These are phyloP conservation scores for Meloidogyne exigua DNA, from an alignment of 1,140 invertebrate genomes.

Conservation along the genomic window DNA sequence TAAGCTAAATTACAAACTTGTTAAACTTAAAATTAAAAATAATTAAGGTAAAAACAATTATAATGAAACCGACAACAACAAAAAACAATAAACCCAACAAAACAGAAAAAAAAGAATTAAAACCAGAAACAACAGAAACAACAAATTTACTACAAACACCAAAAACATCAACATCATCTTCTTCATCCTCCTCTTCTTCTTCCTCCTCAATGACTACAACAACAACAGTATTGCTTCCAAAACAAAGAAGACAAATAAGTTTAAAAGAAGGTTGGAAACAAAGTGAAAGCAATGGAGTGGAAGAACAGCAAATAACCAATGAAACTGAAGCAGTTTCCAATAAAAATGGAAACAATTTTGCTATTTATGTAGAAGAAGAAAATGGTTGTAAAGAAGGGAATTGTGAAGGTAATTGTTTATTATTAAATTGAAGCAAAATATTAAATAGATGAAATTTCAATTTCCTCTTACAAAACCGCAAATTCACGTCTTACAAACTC, in stretches of 20 bases:
- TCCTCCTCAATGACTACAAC: constrained; percentile 3
- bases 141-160: not conserved
- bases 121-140: not conserved
- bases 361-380: constrained; percentile 9
- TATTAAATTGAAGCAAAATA: not conserved
- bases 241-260: constrained; percentile 15
- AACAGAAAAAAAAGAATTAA: not conserved
- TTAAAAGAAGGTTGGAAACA: not conserved
- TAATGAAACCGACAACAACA: not conserved
- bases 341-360: not conserved
- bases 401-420: not conserved
- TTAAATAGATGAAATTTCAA: constrained; percentile 33
- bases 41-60: not conserved
- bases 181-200: not conserved
- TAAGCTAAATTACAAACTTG: too few species aligned
- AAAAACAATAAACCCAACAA: not conserved
- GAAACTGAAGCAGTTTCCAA: not conserved
- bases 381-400: constrained; percentile 1
- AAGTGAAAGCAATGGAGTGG: not conserved
- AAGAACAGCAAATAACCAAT: not conserved
- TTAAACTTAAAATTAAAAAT: too few species aligned
- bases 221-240: constrained; percentile 28
- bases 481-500: constrained; percentile 41
- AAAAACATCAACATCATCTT: not conserved
- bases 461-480: constrained; percentile 56